Conservation (phyloP, 2,797 vertebrate species). For the Phoebastria nigripes region DNA sequence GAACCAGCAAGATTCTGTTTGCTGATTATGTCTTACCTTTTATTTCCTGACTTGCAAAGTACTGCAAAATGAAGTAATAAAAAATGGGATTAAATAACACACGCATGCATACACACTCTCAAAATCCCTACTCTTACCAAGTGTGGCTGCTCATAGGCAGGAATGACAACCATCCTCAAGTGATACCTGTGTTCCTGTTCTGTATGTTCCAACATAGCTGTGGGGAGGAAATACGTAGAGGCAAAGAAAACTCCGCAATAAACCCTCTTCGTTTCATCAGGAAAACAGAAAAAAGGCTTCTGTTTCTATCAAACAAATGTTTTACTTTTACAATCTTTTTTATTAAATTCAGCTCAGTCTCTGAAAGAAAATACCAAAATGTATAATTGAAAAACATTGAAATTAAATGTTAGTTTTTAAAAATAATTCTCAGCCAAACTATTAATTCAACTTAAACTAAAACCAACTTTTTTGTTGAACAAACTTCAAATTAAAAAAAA, state of each 20-base stretch:
- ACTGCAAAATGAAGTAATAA: not conserved
- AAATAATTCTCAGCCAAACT: not conserved
- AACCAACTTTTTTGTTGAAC: not conserved
- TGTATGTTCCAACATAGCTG: not conserved
- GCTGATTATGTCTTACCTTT: not conserved
- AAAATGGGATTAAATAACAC: not conserved
- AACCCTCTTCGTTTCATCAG: not conserved
- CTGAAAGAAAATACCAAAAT: not conserved
- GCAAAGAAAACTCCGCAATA: not conserved
- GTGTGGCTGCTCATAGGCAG: not conserved
- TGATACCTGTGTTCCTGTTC: not conserved
- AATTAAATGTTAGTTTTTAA: not conserved
- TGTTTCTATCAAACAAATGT: not conserved
- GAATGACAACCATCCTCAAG: fast-evolving
- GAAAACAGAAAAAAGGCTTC: not conserved
- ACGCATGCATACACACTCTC: fast-evolving
- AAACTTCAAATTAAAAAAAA: not conserved
- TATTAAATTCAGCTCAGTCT: not conserved
- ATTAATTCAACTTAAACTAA: not conserved
- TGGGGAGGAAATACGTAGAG: not conserved
- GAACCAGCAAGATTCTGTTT: not conserved
- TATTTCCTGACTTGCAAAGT: not conserved
- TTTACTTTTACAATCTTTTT: not conserved
- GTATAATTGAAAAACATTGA: not conserved
- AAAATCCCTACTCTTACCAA: not conserved